phyloP scores from a whole-genome alignment of 2,888 invertebrate species.

The Tetramorium bicarinatum region DNA sequence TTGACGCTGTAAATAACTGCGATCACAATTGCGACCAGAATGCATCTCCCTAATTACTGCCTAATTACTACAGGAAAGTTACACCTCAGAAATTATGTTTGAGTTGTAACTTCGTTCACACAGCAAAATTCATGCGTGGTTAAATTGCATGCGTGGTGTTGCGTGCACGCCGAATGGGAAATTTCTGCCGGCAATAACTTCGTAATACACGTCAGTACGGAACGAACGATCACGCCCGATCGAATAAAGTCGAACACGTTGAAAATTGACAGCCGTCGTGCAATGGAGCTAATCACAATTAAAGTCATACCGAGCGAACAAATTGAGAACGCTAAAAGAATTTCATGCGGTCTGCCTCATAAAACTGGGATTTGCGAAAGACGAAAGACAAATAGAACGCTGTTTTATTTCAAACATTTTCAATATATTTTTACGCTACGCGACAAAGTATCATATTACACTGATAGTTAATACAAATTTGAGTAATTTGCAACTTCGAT shows the following conservation, averaged over 20 bases:
- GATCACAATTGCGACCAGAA: conserved; percentile 1
- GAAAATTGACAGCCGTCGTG: conserved; percentile 33
- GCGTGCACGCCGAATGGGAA: background rate
- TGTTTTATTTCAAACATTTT: background rate
- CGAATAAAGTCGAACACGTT: conserved; percentile 58
- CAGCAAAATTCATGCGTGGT: background rate
- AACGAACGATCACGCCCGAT: conserved; percentile 67
- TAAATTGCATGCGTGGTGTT: background rate
- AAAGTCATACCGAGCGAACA: conserved; percentile 30
- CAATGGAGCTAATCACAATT: conserved; percentile 38
- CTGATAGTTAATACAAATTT: background rate
- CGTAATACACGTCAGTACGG: conserved; percentile 60
- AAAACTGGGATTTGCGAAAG: background rate
- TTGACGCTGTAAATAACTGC: conserved; percentile 26
- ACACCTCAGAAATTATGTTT: background rate
- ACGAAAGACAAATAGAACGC: background rate
- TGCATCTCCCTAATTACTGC: background rate
- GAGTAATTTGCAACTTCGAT: background rate
- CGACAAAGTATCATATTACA: background rate
- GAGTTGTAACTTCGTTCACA: conserved; percentile 27
- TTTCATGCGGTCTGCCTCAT: background rate
- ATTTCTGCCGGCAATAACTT: conserved; percentile 42
- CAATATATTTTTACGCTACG: background rate
- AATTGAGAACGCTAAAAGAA: background rate
- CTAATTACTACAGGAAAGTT: conserved; percentile 22